Base-by-base conservation (phyloP, 2,113 vertebrate genomes). In the Cyprinus carpio region DNA sequence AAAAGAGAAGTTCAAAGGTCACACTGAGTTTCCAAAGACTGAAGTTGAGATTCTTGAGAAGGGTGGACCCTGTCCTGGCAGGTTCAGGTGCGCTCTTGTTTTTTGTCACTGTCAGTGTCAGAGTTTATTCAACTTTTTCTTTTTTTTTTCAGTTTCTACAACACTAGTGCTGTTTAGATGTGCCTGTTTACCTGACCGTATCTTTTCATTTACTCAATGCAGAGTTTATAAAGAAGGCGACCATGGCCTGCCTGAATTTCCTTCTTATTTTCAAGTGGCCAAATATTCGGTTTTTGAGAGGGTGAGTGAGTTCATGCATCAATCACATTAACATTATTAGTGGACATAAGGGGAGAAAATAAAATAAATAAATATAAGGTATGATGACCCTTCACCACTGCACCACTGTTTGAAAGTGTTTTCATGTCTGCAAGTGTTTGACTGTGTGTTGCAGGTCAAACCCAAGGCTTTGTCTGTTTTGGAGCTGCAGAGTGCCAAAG, bases 211-310 rank as follows among this genome's bases (percentile, higher is more conserved):
- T 65, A 10, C 85, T 84, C 34, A 87, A 87, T 87, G 84, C 90
- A 97, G 96, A 75, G 87, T 93, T 84, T 90, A 89, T 58, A 81
- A 46, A 18, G 90, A 94, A 54, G 89, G 82, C 2, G 88, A 92
- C 84, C 18, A 34, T 9, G 90, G 92, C 84, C 84, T 91, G 83
- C 90, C 92, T 62, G 43, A 84, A 69, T 95, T 92, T 88, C 92
- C 93, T 20, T 85, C 93, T 51, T 58, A 93, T 82, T 96, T 96
- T 87, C 94, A 96, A 90, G 95, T 96, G 90, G 96, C 95, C 87
- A 96, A 97, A 87, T 97, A 96, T 84, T 90, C 90, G 0, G 16
- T 94, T 88, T 94, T 96, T 91, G 84, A 94, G 89, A 96, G 94
- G 92, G 96, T 97, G 81, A 43, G 37, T 18, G n/a, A 74, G 0